Evolutionary conservation across 2,888 invertebrate species (phyloP).

Genomic region (Uropetala carovei): DNA sequence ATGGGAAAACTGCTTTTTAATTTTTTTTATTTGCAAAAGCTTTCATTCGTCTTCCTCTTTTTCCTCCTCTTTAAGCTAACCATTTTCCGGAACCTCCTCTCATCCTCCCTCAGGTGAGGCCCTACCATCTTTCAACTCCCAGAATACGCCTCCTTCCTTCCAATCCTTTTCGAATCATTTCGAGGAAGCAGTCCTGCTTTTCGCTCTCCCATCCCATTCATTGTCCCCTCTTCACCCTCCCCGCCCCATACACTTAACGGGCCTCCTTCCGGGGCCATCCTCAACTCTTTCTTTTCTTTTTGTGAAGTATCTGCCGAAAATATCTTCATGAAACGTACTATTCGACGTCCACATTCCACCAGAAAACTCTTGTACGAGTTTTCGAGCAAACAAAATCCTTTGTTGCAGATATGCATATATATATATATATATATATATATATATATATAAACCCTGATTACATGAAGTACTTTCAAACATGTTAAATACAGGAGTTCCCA

Average conservation of each 20-base stretch:
- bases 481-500: too few species aligned
- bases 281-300: neutral
- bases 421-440: too few species aligned
- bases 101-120: too few species aligned
- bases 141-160: neutral
- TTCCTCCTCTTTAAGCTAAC: neutral
- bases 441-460: too few species aligned
- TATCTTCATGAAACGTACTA: neutral
- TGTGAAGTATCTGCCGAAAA: neutral
- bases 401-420: too few species aligned
- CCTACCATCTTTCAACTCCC: neutral
- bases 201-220: neutral
- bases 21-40: too few species aligned
- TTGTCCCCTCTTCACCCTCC: neutral
- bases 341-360: neutral
- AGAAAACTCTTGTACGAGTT: neutral
- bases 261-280: slow-evolving; percentile 30
- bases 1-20: too few species aligned
- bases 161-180: neutral
- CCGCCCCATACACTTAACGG: slow-evolving; percentile 6
- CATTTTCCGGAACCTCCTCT: too few species aligned
- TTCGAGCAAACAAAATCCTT: neutral
- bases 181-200: neutral
- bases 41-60: neutral
- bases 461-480: too few species aligned